Evolutionary conservation across 35 echinoderm and acorn worm species (phyloP).

Genomic region (Patiria miniata): DNA sequence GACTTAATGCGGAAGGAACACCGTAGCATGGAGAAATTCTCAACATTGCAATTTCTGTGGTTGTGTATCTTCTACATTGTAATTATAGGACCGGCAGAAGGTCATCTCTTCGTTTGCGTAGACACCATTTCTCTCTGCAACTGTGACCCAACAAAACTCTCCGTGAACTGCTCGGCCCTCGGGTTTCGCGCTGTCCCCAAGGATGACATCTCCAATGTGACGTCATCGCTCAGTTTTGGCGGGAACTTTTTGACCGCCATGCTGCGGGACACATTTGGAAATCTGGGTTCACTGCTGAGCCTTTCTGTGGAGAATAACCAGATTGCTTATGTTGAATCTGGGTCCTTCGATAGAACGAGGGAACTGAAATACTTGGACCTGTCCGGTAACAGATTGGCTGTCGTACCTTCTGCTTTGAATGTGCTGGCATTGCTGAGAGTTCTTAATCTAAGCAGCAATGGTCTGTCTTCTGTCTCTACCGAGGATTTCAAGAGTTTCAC

Average conservation of each 20-base stretch:
- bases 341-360: neutral
- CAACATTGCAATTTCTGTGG: no score
- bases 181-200: neutral
- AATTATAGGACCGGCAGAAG: no score
- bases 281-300: neutral
- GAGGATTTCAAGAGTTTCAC: neutral
- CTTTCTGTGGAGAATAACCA: neutral
- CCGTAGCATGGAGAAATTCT: no score
- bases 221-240: slow-evolving; percentile 2
- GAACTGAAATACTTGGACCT: neutral
- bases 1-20: no score
- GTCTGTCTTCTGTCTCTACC: neutral
- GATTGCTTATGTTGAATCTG: neutral
- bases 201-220: neutral
- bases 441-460: slow-evolving; percentile 13
- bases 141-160: neutral
- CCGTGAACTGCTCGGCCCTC: neutral
- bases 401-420: neutral
- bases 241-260: neutral
- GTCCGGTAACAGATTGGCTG: neutral
- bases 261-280: neutral
- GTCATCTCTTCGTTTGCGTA: neutral
- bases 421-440: neutral
- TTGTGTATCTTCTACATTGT: no score
- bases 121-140: neutral